Evolutionary conservation across 2,113 vertebrate species (phyloP).

Genomic region (Cyprinodon variegatus): DNA sequence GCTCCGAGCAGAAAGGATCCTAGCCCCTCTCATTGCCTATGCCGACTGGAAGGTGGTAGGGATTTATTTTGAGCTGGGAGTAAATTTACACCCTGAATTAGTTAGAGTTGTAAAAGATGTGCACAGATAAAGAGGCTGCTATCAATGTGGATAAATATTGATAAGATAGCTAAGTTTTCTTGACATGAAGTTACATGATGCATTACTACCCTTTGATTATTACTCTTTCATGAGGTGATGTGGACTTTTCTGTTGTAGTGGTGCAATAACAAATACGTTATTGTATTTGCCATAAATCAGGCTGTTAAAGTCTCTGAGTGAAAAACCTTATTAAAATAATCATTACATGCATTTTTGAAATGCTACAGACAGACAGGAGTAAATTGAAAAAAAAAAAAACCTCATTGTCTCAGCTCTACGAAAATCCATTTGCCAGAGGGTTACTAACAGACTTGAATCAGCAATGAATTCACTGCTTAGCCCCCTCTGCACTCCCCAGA

Average conservation of each 20-base stretch:
- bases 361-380: slow-evolving; percentile 18
- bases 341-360: slow-evolving; percentile 20
- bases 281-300: not conserved
- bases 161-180: slow-evolving; percentile 23
- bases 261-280: not conserved
- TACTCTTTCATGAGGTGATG: not conserved
- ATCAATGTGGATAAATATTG: slow-evolving; percentile 14
- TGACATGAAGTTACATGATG: not conserved
- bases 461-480: slow-evolving; percentile 68
- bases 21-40: slow-evolving; percentile 66
- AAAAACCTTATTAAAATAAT: slow-evolving; percentile 7
- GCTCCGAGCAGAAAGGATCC: slow-evolving; percentile 61
- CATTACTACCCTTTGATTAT: not conserved
- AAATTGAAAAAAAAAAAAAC: slow-evolving; percentile 24
- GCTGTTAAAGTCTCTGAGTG: not conserved
- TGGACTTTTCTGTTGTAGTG: not conserved
- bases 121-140: slow-evolving; percentile 20
- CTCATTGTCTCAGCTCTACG: slow-evolving; percentile 74
- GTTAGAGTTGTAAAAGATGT: slow-evolving; percentile 42
- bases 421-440: slow-evolving; percentile 75
- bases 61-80: slow-evolving; percentile 64
- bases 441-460: slow-evolving; percentile 69
- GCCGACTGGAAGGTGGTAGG: slow-evolving; percentile 63
- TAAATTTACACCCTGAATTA: slow-evolving; percentile 64
- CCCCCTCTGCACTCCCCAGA: slow-evolving; percentile 53